Evolutionary conservation across 1,140 invertebrate genomes (phyloP), one percentile per base, ranked within the genome.

Genomic region (Galleria mellonella): DNA sequence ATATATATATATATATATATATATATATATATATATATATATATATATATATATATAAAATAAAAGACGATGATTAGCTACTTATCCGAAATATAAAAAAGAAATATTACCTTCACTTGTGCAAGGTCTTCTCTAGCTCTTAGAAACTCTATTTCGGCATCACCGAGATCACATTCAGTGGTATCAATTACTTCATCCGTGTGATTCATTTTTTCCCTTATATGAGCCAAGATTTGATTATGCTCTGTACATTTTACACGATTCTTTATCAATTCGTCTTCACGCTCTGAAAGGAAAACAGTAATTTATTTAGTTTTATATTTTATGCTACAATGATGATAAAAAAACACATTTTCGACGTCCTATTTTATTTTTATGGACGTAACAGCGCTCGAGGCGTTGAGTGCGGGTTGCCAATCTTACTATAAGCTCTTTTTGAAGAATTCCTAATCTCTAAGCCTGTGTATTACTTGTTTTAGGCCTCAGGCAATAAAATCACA

Each of bases 181-280:
- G 73, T 67, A 23, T 81, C 74, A 33, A 82, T 84, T 7, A 82
- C 71, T 47, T 85, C 75, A 38, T 76, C 70, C 3, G 79, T 83
- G 43, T 82, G 83, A 49, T 84, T 66, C 78, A 87, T 85, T 56
- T 87, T 85, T 43, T 87, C 82, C 36, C 79, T 68, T 12, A 87
- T 85, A 35, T 87, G 82, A 10, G 77, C 81, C 31, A 86, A 52
- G 35, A 83, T 86, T 55, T 85, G 79, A 42, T 82, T 83, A 46
- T 83, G 78, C 28, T 83, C 76, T 1, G 72, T 75, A 43, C 81
- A 83, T 43, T 78, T 83, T 0, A 42, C 49, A 2, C 81, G 70
- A 49, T 85, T 83, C 43, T 65, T 84, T 31, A 78, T 76, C 9
- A 87, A 55, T 35, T 87, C 82, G 28, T 82, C 81, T 43, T 87